Evolutionary conservation across 2,797 vertebrate genomes (phyloP).

Genomic region (Hydrophis major): DNA sequence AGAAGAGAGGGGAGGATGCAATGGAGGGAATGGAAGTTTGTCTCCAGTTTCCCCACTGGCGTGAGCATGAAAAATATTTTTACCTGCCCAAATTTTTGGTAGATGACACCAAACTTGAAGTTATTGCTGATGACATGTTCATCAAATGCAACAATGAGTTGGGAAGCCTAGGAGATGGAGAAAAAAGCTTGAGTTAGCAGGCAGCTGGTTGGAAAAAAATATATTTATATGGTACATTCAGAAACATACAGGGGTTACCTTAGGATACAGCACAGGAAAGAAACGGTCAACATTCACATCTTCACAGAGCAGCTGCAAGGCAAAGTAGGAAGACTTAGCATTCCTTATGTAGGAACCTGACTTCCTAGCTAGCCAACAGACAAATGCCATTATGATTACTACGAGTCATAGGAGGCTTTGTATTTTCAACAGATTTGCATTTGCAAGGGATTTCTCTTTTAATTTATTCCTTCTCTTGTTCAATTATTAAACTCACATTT

Average conservation of each 20-base stretch:
- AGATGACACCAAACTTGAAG: slow-evolving; percentile 74
- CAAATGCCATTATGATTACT: neutral
- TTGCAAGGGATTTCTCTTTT: neutral
- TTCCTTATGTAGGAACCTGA: neutral
- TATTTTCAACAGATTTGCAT: neutral
- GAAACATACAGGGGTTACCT: slow-evolving; percentile 69
- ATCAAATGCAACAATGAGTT: slow-evolving; percentile 72
- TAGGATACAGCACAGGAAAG: slow-evolving; percentile 89
- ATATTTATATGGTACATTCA: neutral
- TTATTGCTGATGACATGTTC: slow-evolving; percentile 73
- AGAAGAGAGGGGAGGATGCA: neutral
- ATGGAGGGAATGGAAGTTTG: neutral
- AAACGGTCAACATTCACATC: slow-evolving; percentile 90
- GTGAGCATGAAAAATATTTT: slow-evolving; percentile 6
- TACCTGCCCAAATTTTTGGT: slow-evolving; percentile 72
- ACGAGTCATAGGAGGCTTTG: neutral
- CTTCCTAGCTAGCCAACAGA: neutral
- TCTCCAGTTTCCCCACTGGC: neutral
- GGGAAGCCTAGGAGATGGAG: slow-evolving; percentile 57
- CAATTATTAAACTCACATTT: neutral
- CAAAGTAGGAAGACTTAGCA: slow-evolving; percentile 35
- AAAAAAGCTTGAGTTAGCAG: slow-evolving; percentile 30
- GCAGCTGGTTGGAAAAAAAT: neutral
- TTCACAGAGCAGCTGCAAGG: slow-evolving; percentile 82
- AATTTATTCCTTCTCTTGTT: neutral